Percentiles rank a stretch among this genome's conserved stretches.
phyloP scores from a whole-genome alignment of 2,888 invertebrate species.

The Epiblema foenella region DNA sequence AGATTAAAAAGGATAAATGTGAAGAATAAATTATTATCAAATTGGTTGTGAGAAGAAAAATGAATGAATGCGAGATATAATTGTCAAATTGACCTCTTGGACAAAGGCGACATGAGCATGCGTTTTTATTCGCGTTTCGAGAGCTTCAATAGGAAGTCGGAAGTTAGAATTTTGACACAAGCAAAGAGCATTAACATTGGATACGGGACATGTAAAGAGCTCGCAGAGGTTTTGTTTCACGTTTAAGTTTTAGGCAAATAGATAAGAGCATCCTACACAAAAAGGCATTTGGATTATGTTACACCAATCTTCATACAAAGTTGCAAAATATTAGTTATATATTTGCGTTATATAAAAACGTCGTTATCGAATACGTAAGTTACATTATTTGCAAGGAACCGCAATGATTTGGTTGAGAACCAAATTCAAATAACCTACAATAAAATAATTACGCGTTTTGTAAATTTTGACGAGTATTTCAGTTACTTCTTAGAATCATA shows the following conservation, averaged over 20 bases:
- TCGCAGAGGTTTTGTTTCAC: background rate
- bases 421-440: too few relatives aligned
- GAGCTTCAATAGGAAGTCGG: conserved; percentile 18
- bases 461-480: too few relatives aligned
- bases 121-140: conserved; percentile 31
- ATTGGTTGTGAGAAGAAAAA: too few relatives aligned
- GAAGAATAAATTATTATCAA: background rate
- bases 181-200: conserved; percentile 6
- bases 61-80: too few relatives aligned
- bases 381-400: too few relatives aligned
- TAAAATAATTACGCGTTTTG: too few relatives aligned
- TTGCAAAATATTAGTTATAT: background rate
- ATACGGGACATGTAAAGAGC: background rate
- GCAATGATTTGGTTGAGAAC: too few relatives aligned
- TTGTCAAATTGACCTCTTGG: background rate
- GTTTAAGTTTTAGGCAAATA: background rate
- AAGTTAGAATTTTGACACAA: conserved; percentile 34
- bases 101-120: conserved; percentile 27
- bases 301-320: background rate
- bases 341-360: too few relatives aligned
- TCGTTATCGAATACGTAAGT: too few relatives aligned
- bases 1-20: too few relatives aligned
- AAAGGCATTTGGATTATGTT: background rate
- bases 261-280: background rate
- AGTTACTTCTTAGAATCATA: too few relatives aligned